Evolutionary conservation across 1,140 invertebrate genomes (phyloP).

Genomic region (Gryllus bimaculatus): DNA sequence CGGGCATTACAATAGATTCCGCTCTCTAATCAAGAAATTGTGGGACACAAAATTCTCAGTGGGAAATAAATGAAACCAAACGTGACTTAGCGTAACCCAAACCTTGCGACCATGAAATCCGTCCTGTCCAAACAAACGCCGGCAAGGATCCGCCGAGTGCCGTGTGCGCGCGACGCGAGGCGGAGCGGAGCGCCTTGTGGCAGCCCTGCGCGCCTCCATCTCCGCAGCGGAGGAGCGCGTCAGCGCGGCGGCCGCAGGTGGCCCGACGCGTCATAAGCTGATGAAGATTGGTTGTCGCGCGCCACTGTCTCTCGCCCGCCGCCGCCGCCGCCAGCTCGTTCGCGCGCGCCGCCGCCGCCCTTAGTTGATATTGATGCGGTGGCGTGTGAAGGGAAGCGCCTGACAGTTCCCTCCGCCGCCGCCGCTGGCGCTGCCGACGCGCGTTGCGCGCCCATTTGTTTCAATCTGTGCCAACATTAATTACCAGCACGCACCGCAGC

Average conservation of each 20-base stretch:
- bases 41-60: no score
- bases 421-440: background rate
- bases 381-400: constrained; percentile 15
- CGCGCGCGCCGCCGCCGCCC: background rate
- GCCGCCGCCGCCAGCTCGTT: no score
- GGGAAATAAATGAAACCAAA: no score
- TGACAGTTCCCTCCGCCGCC: constrained; percentile 11
- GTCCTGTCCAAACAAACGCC: no score
- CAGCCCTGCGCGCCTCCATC: no score
- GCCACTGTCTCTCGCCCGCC: background rate
- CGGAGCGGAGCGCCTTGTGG: background rate
- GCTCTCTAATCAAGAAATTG: no score
- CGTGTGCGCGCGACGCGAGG: no score
- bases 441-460: constrained; percentile 14
- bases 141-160: no score
- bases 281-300: background rate
- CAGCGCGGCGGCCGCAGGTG: background rate
- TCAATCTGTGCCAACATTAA: constrained; percentile 19
- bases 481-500: constrained; percentile 8
- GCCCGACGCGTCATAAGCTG: background rate
- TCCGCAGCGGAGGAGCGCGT: background rate
- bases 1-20: no score
- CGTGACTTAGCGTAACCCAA: no score
- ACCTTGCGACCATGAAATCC: no score
- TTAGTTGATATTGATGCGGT: constrained; percentile 14